Base-by-base conservation (phyloP, 2,113 vertebrate genomes). In the Centropristis striata region DNA sequence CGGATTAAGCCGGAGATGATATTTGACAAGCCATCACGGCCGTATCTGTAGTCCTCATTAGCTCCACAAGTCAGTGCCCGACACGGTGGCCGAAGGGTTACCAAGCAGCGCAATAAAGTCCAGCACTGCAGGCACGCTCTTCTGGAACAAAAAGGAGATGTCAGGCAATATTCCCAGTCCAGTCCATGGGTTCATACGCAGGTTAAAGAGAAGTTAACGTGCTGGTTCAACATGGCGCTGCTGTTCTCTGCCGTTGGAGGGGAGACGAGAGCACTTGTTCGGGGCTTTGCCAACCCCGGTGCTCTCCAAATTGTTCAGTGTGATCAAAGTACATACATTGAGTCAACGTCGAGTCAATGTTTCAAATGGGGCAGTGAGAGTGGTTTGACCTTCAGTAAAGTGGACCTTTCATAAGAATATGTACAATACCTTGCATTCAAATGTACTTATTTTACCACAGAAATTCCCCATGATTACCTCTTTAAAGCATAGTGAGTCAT, bases 281-380 rank as follows among this genome's bases (percentile, higher is more conserved):
- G 21, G 54, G 72, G 60, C 47, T 46, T 71, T 55, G 63, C 63
- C 71, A 77, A 71, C 63, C 42, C 79, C 84, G 76, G 66, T 63
- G 64, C 78, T 84, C 80, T 85, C 71, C 41, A 64, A 78, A 72
- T 80, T 64, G 80, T 89, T 86, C 75, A 50, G 68, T 61, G 75
- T 81, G 74, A 83, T 84, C 51, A 75, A 80, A 83, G 77, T 86
- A n/a, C 83, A 67, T 78, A 80, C 84, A 67, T 73, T 79, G 84
- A 81, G 54, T 81, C 74, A 23, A 28, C 83, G n/a, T n/a, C n/a
- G n/a, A n/a, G n/a, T n/a, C n/a, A 78, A 75, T 71, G 75, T 79
- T 87, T 85, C 51, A 47, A 65, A 80, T 82, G 88, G 91, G 92
- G 92, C 91, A 90, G 91, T 89, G 87, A 91, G 86, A 88, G 88